phyloP scores from a whole-genome alignment of 2,797 vertebrate species.

The Pachyuromys duprasi region DNA sequence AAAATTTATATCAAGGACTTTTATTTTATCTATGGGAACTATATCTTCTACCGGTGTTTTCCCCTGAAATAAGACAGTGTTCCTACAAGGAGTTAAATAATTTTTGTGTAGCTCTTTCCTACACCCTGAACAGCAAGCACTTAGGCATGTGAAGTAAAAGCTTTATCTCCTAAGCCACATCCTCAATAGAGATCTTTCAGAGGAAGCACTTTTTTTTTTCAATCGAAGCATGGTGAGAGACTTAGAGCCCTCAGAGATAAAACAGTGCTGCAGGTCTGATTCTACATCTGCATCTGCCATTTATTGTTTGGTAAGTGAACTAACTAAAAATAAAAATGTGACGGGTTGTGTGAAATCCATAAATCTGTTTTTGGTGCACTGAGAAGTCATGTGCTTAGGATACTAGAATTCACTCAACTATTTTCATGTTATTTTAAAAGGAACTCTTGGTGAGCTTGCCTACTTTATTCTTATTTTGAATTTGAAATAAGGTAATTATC shows the following conservation, averaged over 20 bases:
- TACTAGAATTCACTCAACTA: not conserved
- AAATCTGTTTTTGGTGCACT: slow-evolving; percentile 29
- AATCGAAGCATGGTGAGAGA: slow-evolving; percentile 65
- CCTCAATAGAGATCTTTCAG: slow-evolving; percentile 52
- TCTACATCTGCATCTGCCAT: slow-evolving; percentile 56
- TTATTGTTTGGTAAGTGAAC: slow-evolving; percentile 65
- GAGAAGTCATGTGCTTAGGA: not conserved
- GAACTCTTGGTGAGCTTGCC: not conserved
- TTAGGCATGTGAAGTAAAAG: slow-evolving; percentile 43
- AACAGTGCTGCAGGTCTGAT: slow-evolving; percentile 54
- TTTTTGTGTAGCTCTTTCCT: slow-evolving; percentile 30
- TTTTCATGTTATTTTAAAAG: not conserved
- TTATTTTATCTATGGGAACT: not conserved
- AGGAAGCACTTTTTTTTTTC: slow-evolving; percentile 35
- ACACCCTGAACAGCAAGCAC: not conserved
- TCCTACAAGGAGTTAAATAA: slow-evolving; percentile 46
- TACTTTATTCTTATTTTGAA: not conserved
- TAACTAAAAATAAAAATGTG: slow-evolving; percentile 71
- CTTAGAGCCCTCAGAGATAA: slow-evolving; percentile 63
- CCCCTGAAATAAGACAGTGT: not conserved
- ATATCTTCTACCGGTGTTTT: not conserved
- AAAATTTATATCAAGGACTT: slow-evolving; percentile 44
- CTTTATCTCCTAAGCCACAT: slow-evolving; percentile 49
- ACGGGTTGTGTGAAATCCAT: slow-evolving; percentile 22
- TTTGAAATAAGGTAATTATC: slow-evolving; percentile 36